Evolutionary conservation across 2,888 invertebrate genomes (phyloP), one percentile per base, ranked within the genome.

Genomic region (Ormyrus pomaceus): DNA sequence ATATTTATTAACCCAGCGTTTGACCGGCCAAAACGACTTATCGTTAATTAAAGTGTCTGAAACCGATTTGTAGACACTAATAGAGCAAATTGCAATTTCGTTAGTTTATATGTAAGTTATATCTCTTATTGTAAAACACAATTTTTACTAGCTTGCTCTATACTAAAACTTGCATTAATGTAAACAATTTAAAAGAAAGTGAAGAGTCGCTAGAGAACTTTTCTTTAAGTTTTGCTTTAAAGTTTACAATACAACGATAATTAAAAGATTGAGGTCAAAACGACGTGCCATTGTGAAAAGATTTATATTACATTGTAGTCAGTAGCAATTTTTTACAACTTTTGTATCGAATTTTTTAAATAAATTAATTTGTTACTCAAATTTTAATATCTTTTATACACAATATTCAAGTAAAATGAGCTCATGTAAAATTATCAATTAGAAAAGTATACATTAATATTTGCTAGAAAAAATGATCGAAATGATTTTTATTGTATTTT

Each of bases 311-410:
- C 34, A 69, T 45, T 9, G 19, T 74, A 77, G 73, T 34, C 48
- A 45, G 58, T 76, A 76, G 73, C 71, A 19, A 55, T 68, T 81
- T 82, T 82, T 73, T 74, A 82, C 65, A 34, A 74, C 51, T 82
- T 82, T 82, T 78, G 80, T 82, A 82, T 70, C 59, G 46, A 34
- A 75, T 77, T 82, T 82, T 78, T 80, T 76, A 72, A 80, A 82
- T 82, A 82, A 82, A 82, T 79, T 80, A 45, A 78, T 82, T 82
- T 82, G 77, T 78, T 80, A 82, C 55, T 69, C 45, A 76, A 66
- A 58, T 13, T 59, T 19, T 34, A 34, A 34, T 34, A 34, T 34
- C 34, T 34, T 34, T 34, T 34, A 34, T 34, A 34, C 34, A 34
- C 4, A 34, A 34, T 34, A 34, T 34, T 34, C 4, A 34, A 34